These are phyloP conservation scores for Triplophysa tibetana DNA, from an alignment of 2,113 vertebrate genomes.

Conservation along the genomic window DNA sequence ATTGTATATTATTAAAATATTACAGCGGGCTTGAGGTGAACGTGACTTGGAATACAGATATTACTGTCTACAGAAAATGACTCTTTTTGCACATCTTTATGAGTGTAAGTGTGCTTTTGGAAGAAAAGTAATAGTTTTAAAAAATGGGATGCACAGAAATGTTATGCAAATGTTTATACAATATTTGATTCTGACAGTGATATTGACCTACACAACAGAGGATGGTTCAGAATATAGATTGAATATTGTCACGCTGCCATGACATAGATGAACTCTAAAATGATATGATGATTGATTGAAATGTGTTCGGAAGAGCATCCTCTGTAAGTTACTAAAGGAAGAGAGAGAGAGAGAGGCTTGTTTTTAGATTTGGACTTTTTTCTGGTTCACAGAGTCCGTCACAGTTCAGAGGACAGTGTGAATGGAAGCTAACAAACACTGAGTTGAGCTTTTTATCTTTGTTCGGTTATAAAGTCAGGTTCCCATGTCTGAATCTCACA, in stretches of 20 bases:
- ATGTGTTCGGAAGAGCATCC: neutral
- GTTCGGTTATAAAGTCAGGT: no score
- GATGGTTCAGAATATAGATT: neutral
- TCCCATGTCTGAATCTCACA: neutral
- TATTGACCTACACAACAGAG: no score
- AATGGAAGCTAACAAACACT: constrained; percentile 1
- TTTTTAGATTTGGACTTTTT: neutral
- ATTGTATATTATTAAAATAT: no score
- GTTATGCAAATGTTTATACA: no score
- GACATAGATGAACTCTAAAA: neutral
- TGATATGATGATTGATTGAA: neutral
- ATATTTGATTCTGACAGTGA: no score
- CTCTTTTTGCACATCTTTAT: no score
- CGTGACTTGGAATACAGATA: no score
- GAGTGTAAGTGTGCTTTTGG: no score
- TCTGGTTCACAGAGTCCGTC: constrained; percentile 13
- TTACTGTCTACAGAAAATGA: no score
- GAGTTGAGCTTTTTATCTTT: neutral
- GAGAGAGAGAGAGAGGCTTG: neutral
- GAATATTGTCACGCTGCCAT: neutral
- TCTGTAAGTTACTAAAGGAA: constrained; percentile 11
- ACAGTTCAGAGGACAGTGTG: constrained; percentile 23
- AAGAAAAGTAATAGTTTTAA: no score
- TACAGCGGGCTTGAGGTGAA: no score
- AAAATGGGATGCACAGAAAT: no score